Base-by-base conservation (phyloP, 2,797 vertebrate genomes). In the Geotrypetes seraphini region DNA sequence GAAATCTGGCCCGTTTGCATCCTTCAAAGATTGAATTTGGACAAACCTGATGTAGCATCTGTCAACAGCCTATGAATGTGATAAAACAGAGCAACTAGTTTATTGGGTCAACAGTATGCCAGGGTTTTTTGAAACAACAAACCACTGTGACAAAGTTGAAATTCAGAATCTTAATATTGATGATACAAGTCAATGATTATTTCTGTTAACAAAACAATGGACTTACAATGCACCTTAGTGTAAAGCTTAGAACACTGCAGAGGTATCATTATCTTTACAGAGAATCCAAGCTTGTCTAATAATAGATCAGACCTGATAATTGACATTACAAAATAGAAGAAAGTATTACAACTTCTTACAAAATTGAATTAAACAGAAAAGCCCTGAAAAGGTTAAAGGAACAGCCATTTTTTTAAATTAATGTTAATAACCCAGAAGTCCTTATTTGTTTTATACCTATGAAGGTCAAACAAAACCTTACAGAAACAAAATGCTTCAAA, bases 181-280 rank as follows among this genome's bases (percentile, higher is more conserved):
- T n/a, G n/a, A n/a, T n/a, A n/a, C n/a, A n/a, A n/a, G n/a, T n/a
- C n/a, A n/a, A n/a, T n/a, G n/a, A n/a, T n/a, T n/a, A n/a, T n/a
- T n/a, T n/a, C n/a, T n/a, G n/a, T n/a, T n/a, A 25, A 25, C 15
- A 46, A 53, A 37, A 59, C 49, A 37, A 47, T 8, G 50, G 61
- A 66, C 50, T 65, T 57, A 62, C 50, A 60, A 28, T 41, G 57
- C 1, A 0, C 44, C 38, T 53, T 60, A 36, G 53, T 1, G 54
- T 33, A 17, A 34, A 37, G n/a, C n/a, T n/a, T n/a, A n/a, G n/a
- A n/a, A n/a, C n/a, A n/a, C 71, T 50, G 53, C 39, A 71, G 70
- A 73, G 67, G 67, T 71, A 47, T 45, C 47, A 33, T 42, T 37
- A 46, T 46, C 28, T 68, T 71, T 69, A 64, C 28, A 57, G 50